Evolutionary conservation across 2,797 vertebrate species (phyloP).

Genomic region (Acipenser oxyrinchus): DNA sequence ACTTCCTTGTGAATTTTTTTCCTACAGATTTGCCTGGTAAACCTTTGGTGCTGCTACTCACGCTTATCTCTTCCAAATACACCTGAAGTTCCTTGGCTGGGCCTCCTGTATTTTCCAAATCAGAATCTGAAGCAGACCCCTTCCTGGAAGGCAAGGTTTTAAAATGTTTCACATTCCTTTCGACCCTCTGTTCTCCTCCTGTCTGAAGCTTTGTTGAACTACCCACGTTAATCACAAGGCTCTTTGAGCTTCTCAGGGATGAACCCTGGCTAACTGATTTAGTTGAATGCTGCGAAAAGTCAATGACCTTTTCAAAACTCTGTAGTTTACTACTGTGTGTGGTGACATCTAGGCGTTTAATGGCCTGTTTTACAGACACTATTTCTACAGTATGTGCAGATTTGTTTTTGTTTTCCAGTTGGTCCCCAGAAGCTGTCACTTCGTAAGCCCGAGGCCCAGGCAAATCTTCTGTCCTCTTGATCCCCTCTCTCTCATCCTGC

Average conservation of each 20-base stretch:
- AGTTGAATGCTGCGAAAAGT: too few relatives aligned
- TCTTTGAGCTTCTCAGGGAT: slow-evolving; percentile 55
- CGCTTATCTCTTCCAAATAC: slow-evolving; percentile 37
- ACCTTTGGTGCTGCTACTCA: background rate
- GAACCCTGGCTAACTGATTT: slow-evolving; percentile 9
- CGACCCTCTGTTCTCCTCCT: slow-evolving; percentile 28
- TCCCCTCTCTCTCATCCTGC: slow-evolving; percentile 23
- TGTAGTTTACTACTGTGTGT: too few relatives aligned
- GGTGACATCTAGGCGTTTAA: too few relatives aligned
- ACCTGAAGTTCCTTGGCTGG: slow-evolving; percentile 50
- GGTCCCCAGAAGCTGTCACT: background rate
- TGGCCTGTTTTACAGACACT: too few relatives aligned
- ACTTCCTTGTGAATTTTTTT: slow-evolving; percentile 20
- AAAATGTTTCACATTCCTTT: slow-evolving; percentile 27
- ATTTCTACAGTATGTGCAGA: slow-evolving; percentile 10
- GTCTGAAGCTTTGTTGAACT: slow-evolving; percentile 14
- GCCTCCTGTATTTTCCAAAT: slow-evolving; percentile 44
- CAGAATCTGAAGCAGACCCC: slow-evolving; percentile 16
- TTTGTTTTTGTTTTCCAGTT: slow-evolving; percentile 28
- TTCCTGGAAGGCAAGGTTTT: background rate
- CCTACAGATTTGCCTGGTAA: background rate
- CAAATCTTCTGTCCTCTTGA: slow-evolving; percentile 20
- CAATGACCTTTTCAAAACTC: too few relatives aligned
- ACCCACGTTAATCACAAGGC: slow-evolving; percentile 50
- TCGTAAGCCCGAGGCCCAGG: background rate